phyloP scores from a whole-genome alignment of 2,888 invertebrate species.

The Conchocele bisecta region DNA sequence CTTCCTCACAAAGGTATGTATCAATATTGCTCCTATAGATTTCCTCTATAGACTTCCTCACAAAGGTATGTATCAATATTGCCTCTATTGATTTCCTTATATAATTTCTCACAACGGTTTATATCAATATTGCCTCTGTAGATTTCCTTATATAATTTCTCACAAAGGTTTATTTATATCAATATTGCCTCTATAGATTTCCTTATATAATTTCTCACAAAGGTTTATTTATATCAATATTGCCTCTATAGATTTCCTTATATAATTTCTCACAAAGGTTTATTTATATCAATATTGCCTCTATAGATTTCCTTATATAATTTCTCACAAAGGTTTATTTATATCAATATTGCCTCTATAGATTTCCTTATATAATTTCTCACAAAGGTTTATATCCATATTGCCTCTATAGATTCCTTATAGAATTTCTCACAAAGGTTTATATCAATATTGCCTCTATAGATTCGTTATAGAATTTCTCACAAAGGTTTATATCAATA shows the following conservation, averaged over 20 bases:
- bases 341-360: too few species aligned
- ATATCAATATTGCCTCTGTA: too few species aligned
- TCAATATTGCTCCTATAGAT: conserved; percentile 88
- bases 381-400: conserved; percentile 90
- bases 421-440: conserved; percentile 97
- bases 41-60: conserved; percentile 96
- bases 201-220: too few species aligned
- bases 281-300: too few species aligned
- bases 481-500: conserved; percentile 90
- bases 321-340: conserved; percentile 96
- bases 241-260: conserved; percentile 97
- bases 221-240: too few species aligned
- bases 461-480: conserved; percentile 96
- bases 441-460: too few species aligned
- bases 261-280: conserved; percentile 93
- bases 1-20: conserved; percentile 95
- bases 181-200: too few species aligned
- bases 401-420: conserved; percentile 92
- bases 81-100: conserved; percentile 94
- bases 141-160: too few species aligned
- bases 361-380: conserved; percentile 95
- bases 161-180: too few species aligned
- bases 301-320: conserved; percentile 94
- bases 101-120: conserved; percentile 96
- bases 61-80: conserved; percentile 89